These are phyloP conservation scores for Entomyzon cyanotis DNA, from an alignment of 2,113 vertebrate species.

Conservation along the genomic window DNA sequence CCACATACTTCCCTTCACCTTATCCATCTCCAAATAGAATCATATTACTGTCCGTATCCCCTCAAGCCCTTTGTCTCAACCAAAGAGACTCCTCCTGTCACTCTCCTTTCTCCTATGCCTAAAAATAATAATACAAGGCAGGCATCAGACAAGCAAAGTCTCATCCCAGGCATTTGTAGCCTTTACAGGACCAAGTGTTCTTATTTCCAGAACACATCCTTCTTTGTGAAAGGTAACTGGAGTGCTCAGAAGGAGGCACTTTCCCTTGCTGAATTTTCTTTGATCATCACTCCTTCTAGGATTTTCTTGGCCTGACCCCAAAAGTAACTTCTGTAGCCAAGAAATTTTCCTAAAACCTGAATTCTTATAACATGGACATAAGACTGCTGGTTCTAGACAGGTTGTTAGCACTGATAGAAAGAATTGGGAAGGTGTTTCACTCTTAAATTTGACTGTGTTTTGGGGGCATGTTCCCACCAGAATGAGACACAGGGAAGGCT, in stretches of 20 bases:
- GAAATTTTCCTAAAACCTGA: background rate
- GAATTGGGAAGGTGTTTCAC: background rate
- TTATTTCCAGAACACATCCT: background rate
- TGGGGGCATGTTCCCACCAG: background rate
- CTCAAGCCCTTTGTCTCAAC: background rate
- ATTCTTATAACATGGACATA: background rate
- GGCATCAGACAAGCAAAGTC: background rate
- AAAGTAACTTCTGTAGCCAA: background rate
- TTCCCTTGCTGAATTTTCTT: background rate
- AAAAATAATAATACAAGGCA: background rate
- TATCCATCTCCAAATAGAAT: background rate
- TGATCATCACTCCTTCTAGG: background rate
- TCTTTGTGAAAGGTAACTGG: background rate
- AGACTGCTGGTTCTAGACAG: background rate
- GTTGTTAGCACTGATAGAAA: background rate
- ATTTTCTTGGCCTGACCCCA: background rate
- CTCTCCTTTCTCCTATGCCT: background rate
- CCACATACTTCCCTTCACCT: background rate
- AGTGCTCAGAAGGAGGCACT: background rate
- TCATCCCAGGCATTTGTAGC: background rate
- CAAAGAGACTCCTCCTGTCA: background rate
- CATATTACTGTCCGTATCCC: background rate
- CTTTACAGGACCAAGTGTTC: background rate
- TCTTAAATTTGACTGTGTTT: background rate
- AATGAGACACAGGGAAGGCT: background rate